Conservation (phyloP, 92 coral and sea anemone species). For the Umimayanthus chanpuru region DNA sequence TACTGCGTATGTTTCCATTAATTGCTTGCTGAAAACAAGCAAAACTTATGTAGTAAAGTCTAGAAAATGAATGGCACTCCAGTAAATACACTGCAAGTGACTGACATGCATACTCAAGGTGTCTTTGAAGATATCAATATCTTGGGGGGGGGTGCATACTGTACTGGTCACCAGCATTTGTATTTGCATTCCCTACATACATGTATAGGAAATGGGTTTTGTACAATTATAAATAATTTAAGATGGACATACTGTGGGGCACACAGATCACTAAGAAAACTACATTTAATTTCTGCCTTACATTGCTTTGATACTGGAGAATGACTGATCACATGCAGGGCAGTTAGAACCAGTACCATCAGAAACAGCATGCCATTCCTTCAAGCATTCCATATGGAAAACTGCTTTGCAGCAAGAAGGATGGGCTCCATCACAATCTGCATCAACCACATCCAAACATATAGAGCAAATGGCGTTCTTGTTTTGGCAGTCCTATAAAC, state of each 20-base stretch:
- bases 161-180: no score
- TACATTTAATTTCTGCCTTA: constrained; percentile 14
- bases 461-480: constrained; percentile 44
- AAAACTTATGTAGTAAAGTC: no score
- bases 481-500: constrained; percentile 45
- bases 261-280: not conserved
- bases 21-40: no score
- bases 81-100: no score
- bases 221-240: not conserved
- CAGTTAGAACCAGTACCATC: constrained; percentile 49
- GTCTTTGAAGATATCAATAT: no score
- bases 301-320: constrained; percentile 47
- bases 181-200: no score
- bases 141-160: no score
- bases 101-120: no score
- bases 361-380: constrained; percentile 54
- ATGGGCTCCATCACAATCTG: constrained; percentile 45
- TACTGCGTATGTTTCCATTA: not conserved
- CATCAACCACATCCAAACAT: constrained; percentile 53
- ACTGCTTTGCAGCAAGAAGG: constrained; percentile 60
- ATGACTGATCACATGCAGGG: constrained; percentile 55
- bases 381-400: constrained; percentile 53
- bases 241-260: not conserved
- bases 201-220: no score
- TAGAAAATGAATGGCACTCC: no score